These are phyloP conservation scores for Plotosus lineatus DNA, from an alignment of 2,113 vertebrate species.

Conservation along the genomic window DNA sequence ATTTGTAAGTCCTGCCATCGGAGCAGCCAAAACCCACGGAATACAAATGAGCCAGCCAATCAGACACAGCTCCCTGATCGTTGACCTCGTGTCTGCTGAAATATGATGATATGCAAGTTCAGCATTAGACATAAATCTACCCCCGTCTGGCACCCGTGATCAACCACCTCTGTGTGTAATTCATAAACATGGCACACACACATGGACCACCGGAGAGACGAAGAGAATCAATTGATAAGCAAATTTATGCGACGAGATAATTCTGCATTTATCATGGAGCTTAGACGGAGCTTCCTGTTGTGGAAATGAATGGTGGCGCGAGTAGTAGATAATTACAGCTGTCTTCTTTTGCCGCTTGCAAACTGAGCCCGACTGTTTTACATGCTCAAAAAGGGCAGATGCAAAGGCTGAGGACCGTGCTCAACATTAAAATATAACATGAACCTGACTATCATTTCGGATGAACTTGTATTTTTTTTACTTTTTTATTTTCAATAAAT, in stretches of 20 bases:
- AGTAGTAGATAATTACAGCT: slow-evolving; percentile 35
- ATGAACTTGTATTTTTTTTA: not conserved
- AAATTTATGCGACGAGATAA: slow-evolving; percentile 28
- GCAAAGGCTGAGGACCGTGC: not conserved
- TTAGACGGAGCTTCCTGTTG: slow-evolving; percentile 9
- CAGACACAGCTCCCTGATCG: not conserved
- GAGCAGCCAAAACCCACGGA: slow-evolving; percentile 14
- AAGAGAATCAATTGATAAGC: slow-evolving; percentile 33
- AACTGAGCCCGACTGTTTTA: not conserved
- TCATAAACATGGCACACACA: slow-evolving; percentile 26
- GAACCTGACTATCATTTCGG: not conserved
- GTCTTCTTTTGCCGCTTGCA: slow-evolving; percentile 23
- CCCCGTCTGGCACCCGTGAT: slow-evolving; percentile 15
- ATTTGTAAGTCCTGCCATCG: slow-evolving; percentile 15
- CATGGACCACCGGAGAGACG: slow-evolving; percentile 12
- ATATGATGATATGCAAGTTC: slow-evolving; percentile 28
- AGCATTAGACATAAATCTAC: slow-evolving; percentile 24
- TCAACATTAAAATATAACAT: slow-evolving; percentile 20
- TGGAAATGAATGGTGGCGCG: slow-evolving; percentile 29
- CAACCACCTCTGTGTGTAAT: slow-evolving; percentile 13
- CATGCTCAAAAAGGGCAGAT: not conserved
- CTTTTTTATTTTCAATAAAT: not conserved
- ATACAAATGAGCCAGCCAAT: slow-evolving; percentile 32
- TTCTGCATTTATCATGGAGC: slow-evolving; percentile 39
- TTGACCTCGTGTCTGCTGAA: slow-evolving; percentile 15